A percentile compares a stretch with the other conserved stretches of the same genome.
These are phyloP conservation scores for Piaya cayana DNA, from an alignment of 2,113 vertebrate genomes.

Conservation along the genomic window DNA sequence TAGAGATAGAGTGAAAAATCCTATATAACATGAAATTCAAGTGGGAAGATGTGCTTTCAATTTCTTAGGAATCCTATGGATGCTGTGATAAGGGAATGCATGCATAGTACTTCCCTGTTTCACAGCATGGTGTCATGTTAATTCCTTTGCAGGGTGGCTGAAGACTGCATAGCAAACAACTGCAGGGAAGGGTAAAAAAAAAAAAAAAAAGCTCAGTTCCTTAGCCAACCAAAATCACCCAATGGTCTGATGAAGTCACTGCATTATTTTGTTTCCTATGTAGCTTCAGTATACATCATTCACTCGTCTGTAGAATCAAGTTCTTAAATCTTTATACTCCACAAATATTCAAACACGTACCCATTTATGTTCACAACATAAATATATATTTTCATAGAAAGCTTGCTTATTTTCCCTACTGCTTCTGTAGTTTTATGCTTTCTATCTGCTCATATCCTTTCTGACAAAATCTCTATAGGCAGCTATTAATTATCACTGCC, in stretches of 20 bases:
- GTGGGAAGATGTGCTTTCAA: background rate
- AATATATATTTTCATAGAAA: background rate
- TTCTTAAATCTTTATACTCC: background rate
- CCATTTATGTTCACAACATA: background rate
- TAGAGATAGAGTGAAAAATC: background rate
- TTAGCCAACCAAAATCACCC: conserved; percentile 19
- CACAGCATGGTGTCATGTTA: conserved; percentile 62
- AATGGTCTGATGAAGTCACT: conserved; percentile 54
- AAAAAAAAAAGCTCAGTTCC: background rate
- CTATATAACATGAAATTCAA: background rate
- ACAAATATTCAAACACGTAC: background rate
- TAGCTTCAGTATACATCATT: background rate
- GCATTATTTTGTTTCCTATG: background rate
- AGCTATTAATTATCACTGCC: background rate
- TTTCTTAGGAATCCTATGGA: background rate
- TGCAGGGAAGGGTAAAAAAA: conserved; percentile 14
- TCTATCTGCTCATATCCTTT: background rate
- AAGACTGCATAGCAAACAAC: conserved; percentile 64
- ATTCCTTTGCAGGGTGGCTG: conserved; percentile 64
- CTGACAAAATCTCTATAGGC: background rate
- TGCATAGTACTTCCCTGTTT: conserved; percentile 50
- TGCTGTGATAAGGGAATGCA: background rate
- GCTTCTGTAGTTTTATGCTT: background rate
- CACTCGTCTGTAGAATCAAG: background rate
- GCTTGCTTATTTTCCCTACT: background rate